Evolutionary conservation across 2,113 vertebrate species (phyloP), one percentile per base, ranked within the genome.

Genomic region (Poeciliopsis retropinna): DNA sequence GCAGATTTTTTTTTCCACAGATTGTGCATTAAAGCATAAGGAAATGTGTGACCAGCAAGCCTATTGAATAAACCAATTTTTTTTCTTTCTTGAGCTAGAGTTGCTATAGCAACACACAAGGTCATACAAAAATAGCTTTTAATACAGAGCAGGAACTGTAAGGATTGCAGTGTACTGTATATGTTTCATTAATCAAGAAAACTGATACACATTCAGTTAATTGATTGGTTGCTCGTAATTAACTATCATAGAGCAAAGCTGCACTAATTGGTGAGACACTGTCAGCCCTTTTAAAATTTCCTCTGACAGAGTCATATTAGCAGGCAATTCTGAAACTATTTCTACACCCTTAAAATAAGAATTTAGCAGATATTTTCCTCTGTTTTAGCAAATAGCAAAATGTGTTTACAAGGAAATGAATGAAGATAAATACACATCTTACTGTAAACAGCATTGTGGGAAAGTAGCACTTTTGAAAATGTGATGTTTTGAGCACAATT

Each of bases 51-150:
- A 63, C 87, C 83, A 91, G 89, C 79, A 84, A 86, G 72, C 75
- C 72, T 74, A 69, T 74, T 85, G 83, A 89, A 90, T 79, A 84
- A 80, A 91, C 64, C 75, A 78, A 88, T 75, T 37, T 78, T 72
- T 31, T 80, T 72, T 73, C 74, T 81, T 81, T 75, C 84, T 84
- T 88, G 82, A 89, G 75, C 89, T 92, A 93, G 92, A 89, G 92
- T 94, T 92, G 79, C 94, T 87, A 95, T 93, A 88, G 92, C 86
- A 94, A 95, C 93, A 79, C 87, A 85, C 83, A 88, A 89, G 82
- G 92, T 89, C 87, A 90, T 79, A 73, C 82, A 85, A 85, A 90
- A 90, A 92, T 85, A 89, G 85, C 87, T 77, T 79, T 77, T 64
- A 89, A 88, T 91, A 90, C 72, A 89, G 86, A 86, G 47, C 73